phyloP scores from a whole-genome alignment of 2,888 invertebrate genomes.

The Bedellia somnulentella region DNA sequence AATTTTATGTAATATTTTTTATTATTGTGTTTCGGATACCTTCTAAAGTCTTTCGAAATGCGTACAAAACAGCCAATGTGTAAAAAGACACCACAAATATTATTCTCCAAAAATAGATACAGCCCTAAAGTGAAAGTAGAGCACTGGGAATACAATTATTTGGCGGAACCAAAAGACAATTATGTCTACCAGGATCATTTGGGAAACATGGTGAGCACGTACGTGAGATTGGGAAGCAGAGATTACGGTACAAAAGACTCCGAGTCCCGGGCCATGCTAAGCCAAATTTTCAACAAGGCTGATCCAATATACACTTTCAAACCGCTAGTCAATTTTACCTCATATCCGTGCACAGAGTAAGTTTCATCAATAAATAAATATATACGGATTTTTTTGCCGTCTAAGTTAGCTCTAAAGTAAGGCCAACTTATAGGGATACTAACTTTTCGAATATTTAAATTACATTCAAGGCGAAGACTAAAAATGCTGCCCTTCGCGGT shows the following conservation, averaged over 20 bases:
- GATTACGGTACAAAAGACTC: conserved; percentile 41
- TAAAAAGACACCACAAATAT: conserved; percentile 42
- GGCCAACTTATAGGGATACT: too few species aligned
- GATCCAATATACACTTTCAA: conserved; percentile 42
- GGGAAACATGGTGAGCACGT: conserved; percentile 50
- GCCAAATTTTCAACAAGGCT: conserved; percentile 36
- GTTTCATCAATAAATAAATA: too few species aligned
- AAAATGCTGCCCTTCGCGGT: too few species aligned
- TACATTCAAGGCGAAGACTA: too few species aligned
- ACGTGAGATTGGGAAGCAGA: conserved; percentile 37
- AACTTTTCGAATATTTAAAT: too few species aligned
- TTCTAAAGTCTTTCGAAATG: too few species aligned
- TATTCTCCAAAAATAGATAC: conserved; percentile 45
- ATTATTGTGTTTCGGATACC: too few species aligned
- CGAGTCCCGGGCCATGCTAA: conserved; percentile 48
- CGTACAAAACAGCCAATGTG: conserved; percentile 26
- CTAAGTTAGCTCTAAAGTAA: too few species aligned
- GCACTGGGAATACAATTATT: conserved; percentile 40
- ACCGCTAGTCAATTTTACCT: conserved; percentile 47
- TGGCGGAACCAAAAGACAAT: conserved; percentile 48
- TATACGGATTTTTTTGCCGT: neutral
- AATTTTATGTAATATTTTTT: too few species aligned
- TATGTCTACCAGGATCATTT: conserved; percentile 43
- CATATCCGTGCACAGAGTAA: conserved; percentile 52
- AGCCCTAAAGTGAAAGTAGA: conserved; percentile 36